Base-by-base conservation (phyloP, 2,888 invertebrate genomes). In the Periphyllus acericola region DNA sequence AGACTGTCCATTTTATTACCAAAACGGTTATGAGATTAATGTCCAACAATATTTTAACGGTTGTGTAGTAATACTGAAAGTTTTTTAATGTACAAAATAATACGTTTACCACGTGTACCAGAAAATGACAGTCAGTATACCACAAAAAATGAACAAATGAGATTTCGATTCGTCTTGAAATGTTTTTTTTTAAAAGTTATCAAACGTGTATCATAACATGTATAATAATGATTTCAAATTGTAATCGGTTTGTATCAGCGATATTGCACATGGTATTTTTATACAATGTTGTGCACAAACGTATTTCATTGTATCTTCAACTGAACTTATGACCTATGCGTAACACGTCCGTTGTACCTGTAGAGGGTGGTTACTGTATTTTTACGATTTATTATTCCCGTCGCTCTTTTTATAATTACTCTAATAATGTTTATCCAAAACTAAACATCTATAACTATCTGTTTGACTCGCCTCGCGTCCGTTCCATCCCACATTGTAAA, bases 371-470 rank as follows among this genome's bases (percentile, higher is more conserved):
- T 60, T 83, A 66, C 14, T 60, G n/a, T n/a, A n/a, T 75, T 83
- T 83, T 29, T 74, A 66, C 21, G 60, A 83, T 66, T 83, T 66
- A 75, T 83, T 75, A 29, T n/a, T 66, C 29, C 34, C 32, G 46
- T 84, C 25, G n/a, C 60, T 83, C 40, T 25, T 68, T 5, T 25
- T 52, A 4, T 25, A 60, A 5, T 4, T 60, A 46, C 46, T 66
- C 76, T 76, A 76, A 84, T 76, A 84, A 84, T 84, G 29, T 34
- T 78, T 76, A 46, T n/a, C n/a, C 6, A 25, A 46, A 68, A 40
- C n/a, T n/a, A 76, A 68, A 52, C 34, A 68, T 52, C 68, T 46
- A 46, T n/a, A 32, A 34, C 8, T 52, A 68, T 68, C 32, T 29
- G 66, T 76, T 66, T 46, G 29, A 55, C 60, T 75, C 9, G 4